Base-by-base conservation (phyloP, 30 jellyfish, hydroid and myxozoan species). In the Pelagia noctiluca region DNA sequence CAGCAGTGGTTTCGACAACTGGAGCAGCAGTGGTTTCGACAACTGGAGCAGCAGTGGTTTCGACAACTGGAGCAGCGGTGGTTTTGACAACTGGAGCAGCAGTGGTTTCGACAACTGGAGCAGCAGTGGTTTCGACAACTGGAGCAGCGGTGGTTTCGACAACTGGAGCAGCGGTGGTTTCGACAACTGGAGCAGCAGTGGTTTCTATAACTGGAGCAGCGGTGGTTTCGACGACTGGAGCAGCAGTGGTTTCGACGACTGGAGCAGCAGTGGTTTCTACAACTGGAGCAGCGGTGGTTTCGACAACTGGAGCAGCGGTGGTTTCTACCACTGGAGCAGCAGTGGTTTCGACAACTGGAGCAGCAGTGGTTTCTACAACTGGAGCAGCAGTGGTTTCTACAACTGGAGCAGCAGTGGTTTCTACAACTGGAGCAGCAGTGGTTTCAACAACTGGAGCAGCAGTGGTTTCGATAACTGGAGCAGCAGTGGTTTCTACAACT, bases 91-190 rank as follows among this genome's bases (percentile, higher is more conserved):
- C 66, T 34, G 82, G 82, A 10, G 82, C 82, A 34, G 69, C 63
- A 2, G 82, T 69, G 4, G 82, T 69, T 69, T 69, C 82, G n/a
- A 34, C 68, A n/a, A 69, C 82, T 42, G 65, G 82, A 34, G 82
- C 66, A 28, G 82, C 82, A 5, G 63, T 42, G 31, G 82, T 69
- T 35, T 69, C 69, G 19, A 69, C 82, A 34, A 42, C 66, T 69
- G 82, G 82, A 5, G 82, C 65, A 69, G 69, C 65, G 2, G 82
- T 35, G 4, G 82, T 42, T 28, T 69, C 82, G 2, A 69, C 68
- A n/a, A 34, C 65, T 10, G 82, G 71, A 5, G 82, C 82, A 28
- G 82, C 63, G 5, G 82, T 34, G 31, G 82, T 69, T 69, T 69
- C 82, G 2, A 69, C 82, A 35, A 28, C 35, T 69, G 82, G 82